These are phyloP conservation scores for Xanthorhoe spadicearia DNA, from an alignment of 2,888 invertebrate species.

Conservation along the genomic window DNA sequence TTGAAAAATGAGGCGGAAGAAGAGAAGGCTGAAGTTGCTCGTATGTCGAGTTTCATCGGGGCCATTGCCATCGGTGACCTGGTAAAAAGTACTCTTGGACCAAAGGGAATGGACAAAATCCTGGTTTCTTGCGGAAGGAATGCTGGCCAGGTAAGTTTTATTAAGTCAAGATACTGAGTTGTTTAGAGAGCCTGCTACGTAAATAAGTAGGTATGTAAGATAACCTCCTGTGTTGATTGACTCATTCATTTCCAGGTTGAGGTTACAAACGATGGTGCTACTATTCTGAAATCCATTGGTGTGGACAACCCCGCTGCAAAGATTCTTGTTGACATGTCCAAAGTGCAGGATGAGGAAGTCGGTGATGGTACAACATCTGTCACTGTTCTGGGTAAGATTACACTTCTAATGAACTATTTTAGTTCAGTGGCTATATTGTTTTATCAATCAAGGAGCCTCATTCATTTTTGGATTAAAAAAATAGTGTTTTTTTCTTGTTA, in stretches of 20 bases:
- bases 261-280: constrained; percentile 99
- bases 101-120: constrained; percentile 99
- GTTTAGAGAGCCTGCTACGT: background rate
- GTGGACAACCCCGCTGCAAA: constrained; percentile 99
- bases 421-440: too few species aligned
- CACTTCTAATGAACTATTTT: too few species aligned
- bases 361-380: constrained; percentile 99
- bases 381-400: constrained; percentile 90
- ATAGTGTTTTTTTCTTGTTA: too few species aligned
- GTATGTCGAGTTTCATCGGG: constrained; percentile 98
- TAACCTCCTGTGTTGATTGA: background rate
- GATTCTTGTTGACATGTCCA: constrained; percentile 99
- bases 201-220: background rate
- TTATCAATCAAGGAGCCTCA: too few species aligned
- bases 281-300: constrained; percentile 97
- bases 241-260: constrained; percentile 87
- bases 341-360: constrained; percentile 99
- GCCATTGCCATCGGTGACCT: constrained; percentile 99
- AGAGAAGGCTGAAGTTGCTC: constrained; percentile 98
- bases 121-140: constrained; percentile 92
- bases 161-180: background rate
- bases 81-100: constrained; percentile 98
- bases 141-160: constrained; percentile 84
- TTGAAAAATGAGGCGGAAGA: constrained; percentile 98
- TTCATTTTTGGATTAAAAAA: too few species aligned